Percentiles rank a stretch among this genome's conserved stretches.
phyloP scores from a whole-genome alignment of 2,797 vertebrate species.

The Dendrocincla fuliginosa region DNA sequence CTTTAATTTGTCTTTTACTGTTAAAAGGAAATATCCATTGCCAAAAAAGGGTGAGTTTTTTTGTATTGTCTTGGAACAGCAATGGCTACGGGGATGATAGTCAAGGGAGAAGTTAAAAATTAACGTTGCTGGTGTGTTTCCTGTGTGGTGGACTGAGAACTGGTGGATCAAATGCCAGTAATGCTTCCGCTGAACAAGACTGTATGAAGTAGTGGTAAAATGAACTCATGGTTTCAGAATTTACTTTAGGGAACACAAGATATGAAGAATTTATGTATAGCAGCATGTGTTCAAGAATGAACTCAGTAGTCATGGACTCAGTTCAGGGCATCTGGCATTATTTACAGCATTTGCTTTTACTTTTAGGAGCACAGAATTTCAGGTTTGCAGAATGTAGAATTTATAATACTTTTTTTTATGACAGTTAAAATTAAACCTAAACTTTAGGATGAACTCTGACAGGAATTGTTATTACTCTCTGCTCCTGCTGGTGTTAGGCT shows the following conservation, averaged over 20 bases:
- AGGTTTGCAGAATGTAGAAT: neutral
- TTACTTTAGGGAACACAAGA: neutral
- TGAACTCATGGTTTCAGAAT: conserved; percentile 24
- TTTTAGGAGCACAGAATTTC: neutral
- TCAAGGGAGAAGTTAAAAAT: neutral
- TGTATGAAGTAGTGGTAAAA: neutral
- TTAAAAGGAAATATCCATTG: conserved; percentile 33
- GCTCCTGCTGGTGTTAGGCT: neutral
- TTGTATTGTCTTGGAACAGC: neutral
- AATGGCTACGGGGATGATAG: neutral
- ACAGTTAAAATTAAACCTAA: neutral
- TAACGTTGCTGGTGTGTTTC: neutral
- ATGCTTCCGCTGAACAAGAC: neutral
- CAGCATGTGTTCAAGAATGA: conserved; percentile 19
- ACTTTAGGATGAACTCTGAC: neutral
- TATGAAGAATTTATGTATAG: neutral
- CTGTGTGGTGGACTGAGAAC: neutral
- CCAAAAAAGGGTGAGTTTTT: conserved; percentile 8
- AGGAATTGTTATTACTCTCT: neutral
- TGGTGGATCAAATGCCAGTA: neutral
- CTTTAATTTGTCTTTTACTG: neutral
- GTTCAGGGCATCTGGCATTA: conserved; percentile 58
- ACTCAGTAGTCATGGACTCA: conserved; percentile 32
- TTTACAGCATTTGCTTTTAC: neutral
- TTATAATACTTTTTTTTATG: neutral